Percentiles rank a stretch among this genome's conserved stretches.
Conservation (phyloP, 1,140 invertebrate genomes). For the Drosophila nikananu region DNA sequence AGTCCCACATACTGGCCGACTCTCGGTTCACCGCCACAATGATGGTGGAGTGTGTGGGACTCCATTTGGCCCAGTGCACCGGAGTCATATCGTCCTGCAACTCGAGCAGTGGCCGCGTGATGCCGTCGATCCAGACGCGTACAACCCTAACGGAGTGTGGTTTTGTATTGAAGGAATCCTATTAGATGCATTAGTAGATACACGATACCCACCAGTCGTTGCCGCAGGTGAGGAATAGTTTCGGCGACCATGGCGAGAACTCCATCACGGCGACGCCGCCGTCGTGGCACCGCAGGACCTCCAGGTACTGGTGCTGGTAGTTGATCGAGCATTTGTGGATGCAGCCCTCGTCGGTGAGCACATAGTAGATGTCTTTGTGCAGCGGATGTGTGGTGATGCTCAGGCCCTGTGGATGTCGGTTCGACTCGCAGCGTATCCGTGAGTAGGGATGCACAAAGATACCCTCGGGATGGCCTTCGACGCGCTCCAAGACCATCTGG, state of each 20-base stretch:
- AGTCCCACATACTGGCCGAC: slow-evolving; percentile 90
- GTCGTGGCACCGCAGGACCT: slow-evolving; percentile 91
- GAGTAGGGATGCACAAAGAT: slow-evolving; percentile 48
- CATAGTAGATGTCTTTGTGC: slow-evolving; percentile 89
- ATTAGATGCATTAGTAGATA: too few relatives aligned
- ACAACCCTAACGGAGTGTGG: slow-evolving; percentile 85
- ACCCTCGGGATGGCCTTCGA: slow-evolving; percentile 88
- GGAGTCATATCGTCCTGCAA: slow-evolving; percentile 87
- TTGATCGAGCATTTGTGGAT: slow-evolving; percentile 91
- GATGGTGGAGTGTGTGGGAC: slow-evolving; percentile 92
- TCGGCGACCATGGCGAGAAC: slow-evolving; percentile 92
- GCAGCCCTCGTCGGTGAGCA: slow-evolving; percentile 94
- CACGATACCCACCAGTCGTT: slow-evolving; percentile 90
- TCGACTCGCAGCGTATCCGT: slow-evolving; percentile 52
- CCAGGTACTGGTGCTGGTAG: slow-evolving; percentile 89
- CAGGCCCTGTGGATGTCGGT: slow-evolving; percentile 87
- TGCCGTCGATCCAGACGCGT: slow-evolving; percentile 91
- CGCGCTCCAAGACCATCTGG: slow-evolving; percentile 88
- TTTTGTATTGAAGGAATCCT: background rate
- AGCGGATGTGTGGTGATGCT: slow-evolving; percentile 89
- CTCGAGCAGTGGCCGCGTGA: slow-evolving; percentile 89
- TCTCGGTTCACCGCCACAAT: slow-evolving; percentile 91
- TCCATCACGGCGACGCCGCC: slow-evolving; percentile 91
- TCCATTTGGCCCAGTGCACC: slow-evolving; percentile 91
- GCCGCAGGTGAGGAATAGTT: slow-evolving; percentile 92